These are phyloP conservation scores for Atlantisia rogersi DNA, from an alignment of 2,113 vertebrate genomes.

Conservation along the genomic window DNA sequence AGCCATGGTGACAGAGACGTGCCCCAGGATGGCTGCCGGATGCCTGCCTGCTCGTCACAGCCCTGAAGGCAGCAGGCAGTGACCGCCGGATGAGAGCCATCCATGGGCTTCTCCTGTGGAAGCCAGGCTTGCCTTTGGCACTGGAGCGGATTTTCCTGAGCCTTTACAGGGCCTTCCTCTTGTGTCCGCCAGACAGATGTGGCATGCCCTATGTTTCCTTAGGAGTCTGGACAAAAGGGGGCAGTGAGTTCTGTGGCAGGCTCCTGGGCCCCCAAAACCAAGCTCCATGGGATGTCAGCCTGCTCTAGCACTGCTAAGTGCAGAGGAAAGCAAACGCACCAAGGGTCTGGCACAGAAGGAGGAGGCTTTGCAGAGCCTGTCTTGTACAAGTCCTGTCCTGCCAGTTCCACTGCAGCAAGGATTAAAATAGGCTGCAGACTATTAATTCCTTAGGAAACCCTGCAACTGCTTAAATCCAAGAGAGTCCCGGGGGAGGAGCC, in stretches of 20 bases:
- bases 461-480: not conserved
- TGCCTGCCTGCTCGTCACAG: not conserved
- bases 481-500: not conserved
- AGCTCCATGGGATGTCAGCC: not conserved
- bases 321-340: not conserved
- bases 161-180: not conserved
- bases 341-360: not conserved
- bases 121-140: rapidly evolving
- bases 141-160: rapidly evolving
- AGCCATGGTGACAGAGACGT: not conserved
- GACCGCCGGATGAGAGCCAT: not conserved
- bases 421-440: not conserved
- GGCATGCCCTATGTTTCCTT: rapidly evolving
- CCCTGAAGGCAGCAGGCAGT: not conserved
- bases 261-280: not conserved
- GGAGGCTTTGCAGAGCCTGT: not conserved
- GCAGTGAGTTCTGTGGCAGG: not conserved
- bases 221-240: not conserved
- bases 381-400: not conserved
- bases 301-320: not conserved
- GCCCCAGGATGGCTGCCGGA: rapidly evolving
- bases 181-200: rapidly evolving
- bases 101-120: not conserved
- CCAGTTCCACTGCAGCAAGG: not conserved
- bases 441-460: not conserved